Conservation (phyloP, 2,113 vertebrate genomes). For the Typhlomys cinereus region DNA sequence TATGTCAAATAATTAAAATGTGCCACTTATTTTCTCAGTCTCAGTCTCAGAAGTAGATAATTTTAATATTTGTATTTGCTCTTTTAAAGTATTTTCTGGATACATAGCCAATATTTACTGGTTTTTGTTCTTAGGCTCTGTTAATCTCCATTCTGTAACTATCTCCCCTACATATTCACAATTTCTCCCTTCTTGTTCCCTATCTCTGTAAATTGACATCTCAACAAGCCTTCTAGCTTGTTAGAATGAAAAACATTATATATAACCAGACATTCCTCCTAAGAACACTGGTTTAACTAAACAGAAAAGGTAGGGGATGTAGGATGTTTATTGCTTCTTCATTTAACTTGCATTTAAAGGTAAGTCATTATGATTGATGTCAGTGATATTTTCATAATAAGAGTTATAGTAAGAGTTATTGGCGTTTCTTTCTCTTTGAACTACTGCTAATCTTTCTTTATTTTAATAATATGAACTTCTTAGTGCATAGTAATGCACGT, state of each 20-base stretch:
- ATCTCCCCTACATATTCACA: neutral
- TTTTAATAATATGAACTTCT: neutral
- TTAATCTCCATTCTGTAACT: neutral
- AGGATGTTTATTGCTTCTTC: neutral
- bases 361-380: neutral
- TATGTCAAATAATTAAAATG: conserved; percentile 49
- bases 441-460: neutral
- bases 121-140: neutral
- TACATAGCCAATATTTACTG: neutral
- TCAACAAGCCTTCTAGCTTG: neutral
- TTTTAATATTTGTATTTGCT: neutral
- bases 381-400: neutral
- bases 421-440: neutral
- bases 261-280: too few species aligned
- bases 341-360: neutral
- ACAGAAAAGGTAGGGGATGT: neutral
- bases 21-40: neutral
- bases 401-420: neutral
- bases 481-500: too few species aligned
- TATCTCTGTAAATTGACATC: neutral
- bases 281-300: neutral
- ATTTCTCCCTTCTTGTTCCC: neutral
- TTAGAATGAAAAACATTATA: neutral
- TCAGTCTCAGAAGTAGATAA: neutral
- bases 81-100: neutral